A percentile compares a stretch with the other conserved stretches of the same genome.
These are phyloP conservation scores for Cynopterus sphinx DNA, from an alignment of 2,797 vertebrate genomes.

Conservation along the genomic window DNA sequence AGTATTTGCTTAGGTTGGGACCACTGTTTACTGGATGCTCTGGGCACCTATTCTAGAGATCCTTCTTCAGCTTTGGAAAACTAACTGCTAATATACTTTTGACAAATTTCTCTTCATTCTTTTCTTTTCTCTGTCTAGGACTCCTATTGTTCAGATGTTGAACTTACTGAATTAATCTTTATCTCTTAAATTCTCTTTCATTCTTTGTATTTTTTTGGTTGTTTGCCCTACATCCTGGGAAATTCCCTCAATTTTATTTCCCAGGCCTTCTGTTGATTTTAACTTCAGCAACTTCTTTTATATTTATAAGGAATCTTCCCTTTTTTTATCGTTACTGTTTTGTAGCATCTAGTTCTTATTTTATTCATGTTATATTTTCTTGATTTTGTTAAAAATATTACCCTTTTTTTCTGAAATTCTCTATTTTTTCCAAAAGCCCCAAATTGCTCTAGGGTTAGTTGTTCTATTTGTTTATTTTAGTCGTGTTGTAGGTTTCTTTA, in stretches of 20 bases:
- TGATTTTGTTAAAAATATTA: neutral
- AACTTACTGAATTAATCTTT: neutral
- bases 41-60: neutral
- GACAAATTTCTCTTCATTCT: neutral
- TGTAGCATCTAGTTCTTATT: neutral
- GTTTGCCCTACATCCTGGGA: neutral
- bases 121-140: neutral
- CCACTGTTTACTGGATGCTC: neutral
- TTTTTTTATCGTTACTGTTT: constrained; percentile 27
- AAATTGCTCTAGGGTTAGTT: neutral
- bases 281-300: constrained; percentile 44
- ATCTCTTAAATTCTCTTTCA: constrained; percentile 37
- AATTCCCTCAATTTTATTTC: constrained; percentile 30
- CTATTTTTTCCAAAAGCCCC: constrained; percentile 26
- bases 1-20: neutral
- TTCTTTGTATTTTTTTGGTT: constrained; percentile 24
- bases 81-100: neutral
- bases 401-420: constrained; percentile 32
- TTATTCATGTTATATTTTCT: constrained; percentile 29
- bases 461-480: constrained; percentile 45
- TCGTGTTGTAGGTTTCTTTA: constrained; percentile 7
- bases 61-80: constrained; percentile 28
- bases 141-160: neutral
- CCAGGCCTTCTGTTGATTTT: neutral
- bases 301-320: constrained; percentile 7